Conservation (phyloP, 2,888 invertebrate species). For the Caenorhabditis parvicauda region DNA sequence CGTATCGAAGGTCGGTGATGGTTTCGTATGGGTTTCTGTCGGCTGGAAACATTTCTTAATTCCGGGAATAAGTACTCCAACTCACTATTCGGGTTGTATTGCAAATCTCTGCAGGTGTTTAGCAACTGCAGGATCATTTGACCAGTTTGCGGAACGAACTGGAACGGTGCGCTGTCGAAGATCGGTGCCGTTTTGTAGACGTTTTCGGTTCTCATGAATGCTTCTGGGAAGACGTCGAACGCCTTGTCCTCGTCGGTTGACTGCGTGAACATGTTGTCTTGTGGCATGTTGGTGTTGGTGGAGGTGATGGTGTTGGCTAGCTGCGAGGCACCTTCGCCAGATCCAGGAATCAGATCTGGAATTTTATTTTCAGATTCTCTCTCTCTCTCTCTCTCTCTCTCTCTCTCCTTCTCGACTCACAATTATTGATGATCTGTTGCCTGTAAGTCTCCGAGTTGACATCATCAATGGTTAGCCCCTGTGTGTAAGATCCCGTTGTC, state of each 20-base stretch:
- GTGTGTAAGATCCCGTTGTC: constrained; percentile 49
- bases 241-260: constrained; percentile 58
- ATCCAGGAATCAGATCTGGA: constrained; percentile 53
- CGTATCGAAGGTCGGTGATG: constrained; percentile 42
- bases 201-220: constrained; percentile 45
- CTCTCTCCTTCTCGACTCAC: constrained; percentile 22
- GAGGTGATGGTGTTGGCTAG: constrained; percentile 46
- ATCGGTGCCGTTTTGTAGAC: constrained; percentile 54
- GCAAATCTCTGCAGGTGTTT: constrained; percentile 53
- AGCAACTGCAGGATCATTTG: constrained; percentile 51
- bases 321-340: constrained; percentile 51
- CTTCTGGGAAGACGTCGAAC: constrained; percentile 61
- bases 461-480: constrained; percentile 54
- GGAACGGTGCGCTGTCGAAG: constrained; percentile 47
- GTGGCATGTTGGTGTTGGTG: constrained; percentile 50
- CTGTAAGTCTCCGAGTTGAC: constrained; percentile 61
- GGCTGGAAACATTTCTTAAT: constrained; percentile 20
- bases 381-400: neutral
- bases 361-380: neutral
- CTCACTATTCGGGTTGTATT: constrained; percentile 45
- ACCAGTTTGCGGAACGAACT: constrained; percentile 57
- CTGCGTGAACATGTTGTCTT: constrained; percentile 62
- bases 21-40: constrained; percentile 52
- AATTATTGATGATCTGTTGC: constrained; percentile 59
- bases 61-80: neutral